Conservation (phyloP, 1,140 invertebrate species). For the Thalassaphorura encarpata region DNA sequence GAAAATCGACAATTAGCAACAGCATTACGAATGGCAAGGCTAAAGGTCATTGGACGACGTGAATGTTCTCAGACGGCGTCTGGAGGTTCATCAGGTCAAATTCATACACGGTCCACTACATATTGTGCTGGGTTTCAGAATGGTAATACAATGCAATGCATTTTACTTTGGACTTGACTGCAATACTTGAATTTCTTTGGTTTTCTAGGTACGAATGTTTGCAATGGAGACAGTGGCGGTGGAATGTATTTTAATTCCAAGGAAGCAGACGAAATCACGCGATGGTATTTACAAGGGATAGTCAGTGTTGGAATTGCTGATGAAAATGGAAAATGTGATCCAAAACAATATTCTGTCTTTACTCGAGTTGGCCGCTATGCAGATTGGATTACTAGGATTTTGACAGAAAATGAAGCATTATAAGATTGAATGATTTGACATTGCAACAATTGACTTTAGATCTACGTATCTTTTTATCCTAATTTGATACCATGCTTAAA, state of each 20-base stretch:
- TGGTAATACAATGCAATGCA: too few species aligned
- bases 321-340: slow-evolving; percentile 3
- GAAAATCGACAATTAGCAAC: slow-evolving; percentile 40
- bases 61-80: slow-evolving; percentile 41
- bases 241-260: slow-evolving; percentile 43
- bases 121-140: slow-evolving; percentile 51
- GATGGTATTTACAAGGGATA: slow-evolving; percentile 19
- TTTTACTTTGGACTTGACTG: not conserved
- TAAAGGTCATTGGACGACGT: slow-evolving; percentile 42
- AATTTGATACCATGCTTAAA: too few species aligned
- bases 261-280: not conserved
- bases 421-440: too few species aligned
- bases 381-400: slow-evolving; percentile 11
- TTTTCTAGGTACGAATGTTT: slow-evolving; percentile 46
- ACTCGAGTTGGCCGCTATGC: slow-evolving; percentile 11
- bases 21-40: slow-evolving; percentile 39
- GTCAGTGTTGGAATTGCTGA: slow-evolving; percentile 12
- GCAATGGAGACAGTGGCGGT: slow-evolving; percentile 53
- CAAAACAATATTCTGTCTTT: slow-evolving; percentile 13
- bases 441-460: too few species aligned
- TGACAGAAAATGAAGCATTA: slow-evolving; percentile 12
- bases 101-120: slow-evolving; percentile 47
- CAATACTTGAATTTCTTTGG: slow-evolving; percentile 16
- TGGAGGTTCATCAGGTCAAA: slow-evolving; percentile 42
- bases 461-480: too few species aligned